phyloP scores from a whole-genome alignment of 2,888 invertebrate genomes.

The Microplitis deprimator region DNA sequence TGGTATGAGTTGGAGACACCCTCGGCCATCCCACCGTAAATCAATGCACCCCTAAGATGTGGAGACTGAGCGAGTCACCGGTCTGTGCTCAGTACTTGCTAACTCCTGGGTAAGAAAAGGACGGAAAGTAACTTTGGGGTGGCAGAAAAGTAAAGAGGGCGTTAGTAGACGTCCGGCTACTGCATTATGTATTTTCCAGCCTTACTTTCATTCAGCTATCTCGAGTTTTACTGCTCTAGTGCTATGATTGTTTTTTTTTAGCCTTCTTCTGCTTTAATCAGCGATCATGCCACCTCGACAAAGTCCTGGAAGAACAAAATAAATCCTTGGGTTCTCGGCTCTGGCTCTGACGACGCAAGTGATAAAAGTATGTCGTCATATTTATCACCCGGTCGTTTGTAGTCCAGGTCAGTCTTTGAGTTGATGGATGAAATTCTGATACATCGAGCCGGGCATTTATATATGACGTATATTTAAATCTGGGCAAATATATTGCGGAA shows the following conservation, averaged over 20 bases:
- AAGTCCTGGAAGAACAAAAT: conserved; percentile 43
- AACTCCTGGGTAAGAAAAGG: conserved; percentile 38
- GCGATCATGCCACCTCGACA: conserved; percentile 48
- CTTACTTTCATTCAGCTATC: conserved; percentile 49
- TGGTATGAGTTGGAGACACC: neutral
- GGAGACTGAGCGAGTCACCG: no score
- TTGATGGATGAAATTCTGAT: no score
- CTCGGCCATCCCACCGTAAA: conserved; percentile 60
- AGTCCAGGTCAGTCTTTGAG: no score
- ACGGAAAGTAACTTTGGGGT: neutral
- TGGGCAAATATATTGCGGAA: no score
- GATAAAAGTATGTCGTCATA: neutral
- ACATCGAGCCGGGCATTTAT: no score
- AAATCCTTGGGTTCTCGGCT: neutral
- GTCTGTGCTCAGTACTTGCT: conserved; percentile 46
- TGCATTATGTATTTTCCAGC: conserved; percentile 71
- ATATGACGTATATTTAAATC: no score
- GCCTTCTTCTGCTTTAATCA: conserved; percentile 47
- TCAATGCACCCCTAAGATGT: conserved; percentile 64
- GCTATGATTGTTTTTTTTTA: conserved; percentile 40
- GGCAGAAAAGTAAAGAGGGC: conserved; percentile 63
- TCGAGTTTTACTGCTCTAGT: conserved; percentile 27
- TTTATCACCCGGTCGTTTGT: conserved; percentile 12
- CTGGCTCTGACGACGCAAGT: neutral
- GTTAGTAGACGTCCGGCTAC: conserved; percentile 71